Conservation (phyloP, 2,797 vertebrate species). For the Telmatherina bonti region DNA sequence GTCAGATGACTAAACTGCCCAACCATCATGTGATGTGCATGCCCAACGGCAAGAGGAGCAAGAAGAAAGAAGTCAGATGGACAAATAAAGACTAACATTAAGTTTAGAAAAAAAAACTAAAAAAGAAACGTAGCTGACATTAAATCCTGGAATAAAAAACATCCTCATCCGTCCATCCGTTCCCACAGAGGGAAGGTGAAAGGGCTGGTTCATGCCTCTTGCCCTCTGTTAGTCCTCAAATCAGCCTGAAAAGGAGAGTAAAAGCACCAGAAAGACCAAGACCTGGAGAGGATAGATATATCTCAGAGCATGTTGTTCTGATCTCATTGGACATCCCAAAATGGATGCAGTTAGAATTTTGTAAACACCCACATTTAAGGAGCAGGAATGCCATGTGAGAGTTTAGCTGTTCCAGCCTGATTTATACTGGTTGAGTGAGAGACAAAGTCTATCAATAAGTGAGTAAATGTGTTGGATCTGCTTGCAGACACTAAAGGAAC, state of each 20-base stretch:
- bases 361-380: background rate
- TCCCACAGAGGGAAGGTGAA: slow-evolving; percentile 71
- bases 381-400: background rate
- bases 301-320: background rate
- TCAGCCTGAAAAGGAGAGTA: slow-evolving; percentile 12
- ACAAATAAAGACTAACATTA: slow-evolving; percentile 23
- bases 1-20: background rate
- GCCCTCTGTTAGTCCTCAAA: slow-evolving; percentile 40
- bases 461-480: background rate
- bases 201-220: slow-evolving; percentile 43
- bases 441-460: background rate
- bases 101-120: slow-evolving; percentile 20
- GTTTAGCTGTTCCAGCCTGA: background rate
- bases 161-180: slow-evolving; percentile 29
- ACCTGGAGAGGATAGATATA: slow-evolving; percentile 14
- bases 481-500: background rate
- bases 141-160: slow-evolving; percentile 44
- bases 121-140: slow-evolving; percentile 37
- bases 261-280: slow-evolving; percentile 20
- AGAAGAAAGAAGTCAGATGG: slow-evolving; percentile 3
- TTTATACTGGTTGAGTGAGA: background rate
- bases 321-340: slow-evolving; percentile 5
- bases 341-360: background rate
- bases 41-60: background rate
- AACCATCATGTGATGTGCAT: background rate